These are phyloP conservation scores for Melanargia galathea DNA, from an alignment of 2,888 invertebrate species.

Conservation along the genomic window DNA sequence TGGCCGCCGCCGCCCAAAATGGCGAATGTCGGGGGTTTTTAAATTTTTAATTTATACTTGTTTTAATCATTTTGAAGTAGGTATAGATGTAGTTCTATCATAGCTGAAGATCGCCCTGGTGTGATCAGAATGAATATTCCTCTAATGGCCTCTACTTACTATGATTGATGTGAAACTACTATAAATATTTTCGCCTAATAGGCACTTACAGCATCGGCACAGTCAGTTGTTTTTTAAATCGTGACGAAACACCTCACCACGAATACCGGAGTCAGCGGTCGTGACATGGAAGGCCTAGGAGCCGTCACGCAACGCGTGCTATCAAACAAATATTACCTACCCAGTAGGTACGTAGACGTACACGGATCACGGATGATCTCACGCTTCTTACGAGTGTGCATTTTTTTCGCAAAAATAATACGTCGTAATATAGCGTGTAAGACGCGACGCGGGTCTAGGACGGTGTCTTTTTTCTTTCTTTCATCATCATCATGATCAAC, in stretches of 20 bases:
- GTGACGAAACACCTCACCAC: conserved; percentile 1
- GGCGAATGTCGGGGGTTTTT: too few species aligned
- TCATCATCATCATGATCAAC: too few species aligned
- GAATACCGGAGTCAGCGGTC: conserved; percentile 31
- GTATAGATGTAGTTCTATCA: too few species aligned
- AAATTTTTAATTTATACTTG: too few species aligned
- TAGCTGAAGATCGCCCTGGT: too few species aligned
- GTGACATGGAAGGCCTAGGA: conserved; percentile 45
- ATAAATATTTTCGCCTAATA: background rate
- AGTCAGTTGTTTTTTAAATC: background rate
- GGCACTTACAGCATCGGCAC: background rate
- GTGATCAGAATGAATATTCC: too few species aligned
- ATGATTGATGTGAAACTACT: too few species aligned
- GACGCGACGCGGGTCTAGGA: conserved; percentile 5
- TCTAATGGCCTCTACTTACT: background rate
- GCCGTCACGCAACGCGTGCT: conserved; percentile 40
- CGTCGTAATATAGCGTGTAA: conserved; percentile 4
- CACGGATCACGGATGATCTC: conserved; percentile 40
- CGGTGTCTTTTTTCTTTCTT: too few species aligned
- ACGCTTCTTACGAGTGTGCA: conserved; percentile 36
- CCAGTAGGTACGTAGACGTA: too few species aligned
- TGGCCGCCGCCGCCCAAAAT: too few species aligned
- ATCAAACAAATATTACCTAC: conserved; percentile 35
- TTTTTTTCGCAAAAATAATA: conserved; percentile 27
- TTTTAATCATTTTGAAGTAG: too few species aligned